phyloP scores from a whole-genome alignment of 2,797 vertebrate species.

The Smutsia temminckii region DNA sequence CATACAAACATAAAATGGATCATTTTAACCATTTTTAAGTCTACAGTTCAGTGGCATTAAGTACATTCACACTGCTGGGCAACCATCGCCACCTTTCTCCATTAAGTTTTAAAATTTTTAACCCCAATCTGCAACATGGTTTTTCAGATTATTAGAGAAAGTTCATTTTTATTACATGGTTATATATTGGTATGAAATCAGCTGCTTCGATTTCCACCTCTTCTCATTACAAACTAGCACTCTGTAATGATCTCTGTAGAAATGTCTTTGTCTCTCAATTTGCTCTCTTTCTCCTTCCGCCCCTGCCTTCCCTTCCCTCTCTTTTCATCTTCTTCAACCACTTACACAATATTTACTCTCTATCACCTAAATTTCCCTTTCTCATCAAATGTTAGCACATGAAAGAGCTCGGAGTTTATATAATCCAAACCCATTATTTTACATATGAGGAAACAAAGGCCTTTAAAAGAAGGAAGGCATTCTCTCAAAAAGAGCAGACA shows the following conservation, averaged over 20 bases:
- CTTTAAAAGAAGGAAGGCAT: background rate
- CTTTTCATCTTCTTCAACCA: background rate
- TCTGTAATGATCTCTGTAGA: background rate
- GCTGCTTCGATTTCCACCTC: background rate
- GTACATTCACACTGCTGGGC: too few relatives aligned
- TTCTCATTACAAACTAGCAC: background rate
- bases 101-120: constrained; percentile 53
- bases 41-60: background rate
- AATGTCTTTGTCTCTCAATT: background rate
- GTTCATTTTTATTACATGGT: background rate
- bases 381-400: background rate
- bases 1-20: background rate
- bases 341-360: background rate
- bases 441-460: background rate
- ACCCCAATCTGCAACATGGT: background rate
- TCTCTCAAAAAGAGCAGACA: background rate
- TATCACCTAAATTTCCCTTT: background rate
- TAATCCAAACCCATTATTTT: background rate
- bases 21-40: background rate
- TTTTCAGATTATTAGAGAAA: background rate
- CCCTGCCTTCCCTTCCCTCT: background rate
- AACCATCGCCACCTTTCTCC: background rate
- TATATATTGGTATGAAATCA: background rate
- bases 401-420: background rate
- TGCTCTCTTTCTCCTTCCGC: background rate